Base-by-base conservation (phyloP, 2,113 vertebrate genomes). In the Percina caprodes region DNA sequence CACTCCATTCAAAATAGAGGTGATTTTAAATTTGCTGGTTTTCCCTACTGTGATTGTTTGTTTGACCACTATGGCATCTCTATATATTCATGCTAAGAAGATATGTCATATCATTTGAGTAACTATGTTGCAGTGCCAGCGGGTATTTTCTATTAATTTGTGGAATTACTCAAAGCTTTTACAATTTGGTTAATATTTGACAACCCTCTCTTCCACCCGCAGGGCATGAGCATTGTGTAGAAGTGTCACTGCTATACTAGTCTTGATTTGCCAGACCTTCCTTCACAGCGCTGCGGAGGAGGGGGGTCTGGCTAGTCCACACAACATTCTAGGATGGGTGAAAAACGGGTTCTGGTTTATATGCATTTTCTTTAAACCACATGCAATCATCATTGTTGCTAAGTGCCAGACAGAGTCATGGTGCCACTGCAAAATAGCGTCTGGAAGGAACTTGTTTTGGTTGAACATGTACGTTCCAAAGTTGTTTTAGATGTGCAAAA, bases 1-100 rank as follows among this genome's bases (percentile, higher is more conserved):
- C 55, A 58, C 35, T 59, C 48, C 16, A 55, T 78, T 70, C 51
- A 69, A 16, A 49, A n/a, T 19, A 16, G 61, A 56, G 49, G 13
- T 26, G 26, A 63, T 58, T 69, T 58, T 39, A 39, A 74, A 48
- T 65, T 45, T 15, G 23, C 11, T 59, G 21, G 14, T 51, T 71
- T 71, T 65, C 24, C 18, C 26, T 8, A 23, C 13, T 65, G 24
- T 67, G 24, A 24, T 46, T 51, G 6, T 55, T 61, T 30, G 48
- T 61, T 45, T 48, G 35, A 63, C 42, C 42, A 4, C 26, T 5
- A 46, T 6, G 33, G 3, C 23, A 60, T 74, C 56, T 84, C 24
- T 21, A 54, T 48, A 46, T 15, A 54, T 23, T 46, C 19, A 1
- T 9, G 5, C 60, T 24, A 49, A 58, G 6, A 35, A 58, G 51